phyloP scores from a whole-genome alignment of 2,888 invertebrate genomes.

The Nemotelus nigrinus region DNA sequence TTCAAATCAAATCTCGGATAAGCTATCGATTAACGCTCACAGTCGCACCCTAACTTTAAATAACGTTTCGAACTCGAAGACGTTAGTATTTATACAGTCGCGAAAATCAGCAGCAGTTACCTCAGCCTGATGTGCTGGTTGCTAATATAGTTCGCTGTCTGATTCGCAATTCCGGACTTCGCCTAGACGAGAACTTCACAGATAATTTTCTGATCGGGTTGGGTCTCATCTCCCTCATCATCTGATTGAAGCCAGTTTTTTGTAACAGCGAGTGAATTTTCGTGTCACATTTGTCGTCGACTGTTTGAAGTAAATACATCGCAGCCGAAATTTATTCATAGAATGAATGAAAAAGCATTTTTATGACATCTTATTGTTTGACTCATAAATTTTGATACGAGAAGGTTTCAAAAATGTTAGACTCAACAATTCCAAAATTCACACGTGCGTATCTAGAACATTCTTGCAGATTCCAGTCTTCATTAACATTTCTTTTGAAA shows the following conservation, averaged over 20 bases:
- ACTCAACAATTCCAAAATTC: too few relatives aligned
- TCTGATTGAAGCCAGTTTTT: slow-evolving; percentile 7
- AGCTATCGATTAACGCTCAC: slow-evolving; percentile 36
- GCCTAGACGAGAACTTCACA: slow-evolving; percentile 34
- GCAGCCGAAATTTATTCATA: slow-evolving; percentile 17
- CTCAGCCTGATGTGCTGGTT: background rate
- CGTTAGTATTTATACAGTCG: slow-evolving; percentile 45
- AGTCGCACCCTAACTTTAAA: slow-evolving; percentile 43
- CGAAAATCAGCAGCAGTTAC: slow-evolving; percentile 8
- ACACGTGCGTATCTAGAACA: too few relatives aligned
- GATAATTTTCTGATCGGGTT: slow-evolving; percentile 22
- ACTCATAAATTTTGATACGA: background rate
- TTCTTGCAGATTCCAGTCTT: too few relatives aligned
- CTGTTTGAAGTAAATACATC: background rate
- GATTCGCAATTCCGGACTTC: background rate
- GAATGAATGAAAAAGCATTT: background rate
- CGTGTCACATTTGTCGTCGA: background rate
- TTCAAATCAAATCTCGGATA: background rate
- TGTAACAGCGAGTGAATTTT: slow-evolving; percentile 4
- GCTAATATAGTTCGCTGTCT: slow-evolving; percentile 25
- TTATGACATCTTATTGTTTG: too few relatives aligned
- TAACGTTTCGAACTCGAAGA: slow-evolving; percentile 45
- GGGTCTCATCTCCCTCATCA: slow-evolving; percentile 28
- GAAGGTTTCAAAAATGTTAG: too few relatives aligned
- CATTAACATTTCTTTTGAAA: too few relatives aligned